phyloP scores from a whole-genome alignment of 2,797 vertebrate species.

The Danio choprae region DNA sequence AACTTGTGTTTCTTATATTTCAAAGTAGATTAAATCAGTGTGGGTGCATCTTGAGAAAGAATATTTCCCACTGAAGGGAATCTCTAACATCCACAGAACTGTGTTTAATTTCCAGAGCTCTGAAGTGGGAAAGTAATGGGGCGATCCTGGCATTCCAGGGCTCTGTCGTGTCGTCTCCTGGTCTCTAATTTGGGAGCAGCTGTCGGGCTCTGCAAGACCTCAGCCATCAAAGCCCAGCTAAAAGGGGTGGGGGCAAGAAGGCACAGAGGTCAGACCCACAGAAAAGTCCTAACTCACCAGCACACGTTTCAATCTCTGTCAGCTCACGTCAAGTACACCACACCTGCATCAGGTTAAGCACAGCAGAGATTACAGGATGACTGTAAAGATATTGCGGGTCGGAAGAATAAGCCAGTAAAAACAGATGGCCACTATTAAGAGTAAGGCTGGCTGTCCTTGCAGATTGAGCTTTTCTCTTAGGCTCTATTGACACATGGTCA shows the following conservation, averaged over 20 bases:
- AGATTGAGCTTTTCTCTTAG: background rate
- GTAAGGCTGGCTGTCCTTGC: background rate
- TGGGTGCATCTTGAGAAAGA: constrained; percentile 25
- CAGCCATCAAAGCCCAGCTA: constrained; percentile 72
- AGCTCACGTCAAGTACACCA: constrained; percentile 56
- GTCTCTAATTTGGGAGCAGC: constrained; percentile 85
- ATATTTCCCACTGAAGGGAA: constrained; percentile 47
- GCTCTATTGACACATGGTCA: too few relatives aligned
- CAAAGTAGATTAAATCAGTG: background rate
- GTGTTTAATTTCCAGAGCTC: constrained; percentile 71
- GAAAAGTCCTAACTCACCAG: constrained; percentile 25
- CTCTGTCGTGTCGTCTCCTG: constrained; percentile 72
- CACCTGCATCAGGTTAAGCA: constrained; percentile 67
- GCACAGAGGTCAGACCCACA: constrained; percentile 53
- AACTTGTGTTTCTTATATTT: background rate
- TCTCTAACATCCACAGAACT: constrained; percentile 62
- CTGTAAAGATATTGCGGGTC: constrained; percentile 30
- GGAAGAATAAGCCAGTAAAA: constrained; percentile 43
- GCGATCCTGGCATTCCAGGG: constrained; percentile 78
- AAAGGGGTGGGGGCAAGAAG: background rate
- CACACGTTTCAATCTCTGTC: constrained; percentile 66
- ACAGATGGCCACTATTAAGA: constrained; percentile 39
- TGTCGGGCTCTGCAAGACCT: constrained; percentile 75
- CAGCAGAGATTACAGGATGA: constrained; percentile 70
- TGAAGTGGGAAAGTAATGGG: constrained; percentile 66